These are phyloP conservation scores for Muscicapa adusta DNA, from an alignment of 2,113 vertebrate genomes.

Conservation along the genomic window DNA sequence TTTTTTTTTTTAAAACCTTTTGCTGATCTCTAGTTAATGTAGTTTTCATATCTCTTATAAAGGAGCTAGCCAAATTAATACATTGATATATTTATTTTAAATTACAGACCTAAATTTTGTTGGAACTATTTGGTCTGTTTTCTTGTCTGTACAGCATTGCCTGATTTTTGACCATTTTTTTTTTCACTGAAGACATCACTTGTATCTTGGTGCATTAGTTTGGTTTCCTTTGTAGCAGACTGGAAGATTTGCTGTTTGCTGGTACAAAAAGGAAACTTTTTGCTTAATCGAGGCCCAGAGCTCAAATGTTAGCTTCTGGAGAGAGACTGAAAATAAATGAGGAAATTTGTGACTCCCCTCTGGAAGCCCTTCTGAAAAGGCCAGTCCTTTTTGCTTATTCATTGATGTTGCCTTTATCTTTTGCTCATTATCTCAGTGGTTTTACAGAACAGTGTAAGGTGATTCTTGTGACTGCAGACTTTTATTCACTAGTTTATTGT, in stretches of 20 bases:
- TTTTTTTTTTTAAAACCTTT: not conserved
- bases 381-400: not conserved
- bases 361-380: not conserved
- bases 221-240: not conserved
- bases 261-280: not conserved
- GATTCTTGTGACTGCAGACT: not conserved
- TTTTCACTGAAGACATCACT: accelerated
- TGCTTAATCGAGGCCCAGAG: not conserved
- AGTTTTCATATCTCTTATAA: not conserved
- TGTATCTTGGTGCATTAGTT: not conserved
- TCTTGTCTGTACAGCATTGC: not conserved
- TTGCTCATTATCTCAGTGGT: not conserved
- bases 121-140: not conserved
- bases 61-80: not conserved
- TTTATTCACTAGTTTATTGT: not conserved
- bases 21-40: not conserved
- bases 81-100: not conserved
- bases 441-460: not conserved
- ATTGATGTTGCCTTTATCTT: not conserved
- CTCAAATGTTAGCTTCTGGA: not conserved
- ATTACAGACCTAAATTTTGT: not conserved
- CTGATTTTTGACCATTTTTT: not conserved
- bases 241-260: not conserved
- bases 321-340: not conserved
- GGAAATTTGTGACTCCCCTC: not conserved